Percentiles rank a stretch among this genome's conserved stretches.
Evolutionary conservation across 1,140 invertebrate species (phyloP).

Genomic region (Oncopeltus fasciatus): DNA sequence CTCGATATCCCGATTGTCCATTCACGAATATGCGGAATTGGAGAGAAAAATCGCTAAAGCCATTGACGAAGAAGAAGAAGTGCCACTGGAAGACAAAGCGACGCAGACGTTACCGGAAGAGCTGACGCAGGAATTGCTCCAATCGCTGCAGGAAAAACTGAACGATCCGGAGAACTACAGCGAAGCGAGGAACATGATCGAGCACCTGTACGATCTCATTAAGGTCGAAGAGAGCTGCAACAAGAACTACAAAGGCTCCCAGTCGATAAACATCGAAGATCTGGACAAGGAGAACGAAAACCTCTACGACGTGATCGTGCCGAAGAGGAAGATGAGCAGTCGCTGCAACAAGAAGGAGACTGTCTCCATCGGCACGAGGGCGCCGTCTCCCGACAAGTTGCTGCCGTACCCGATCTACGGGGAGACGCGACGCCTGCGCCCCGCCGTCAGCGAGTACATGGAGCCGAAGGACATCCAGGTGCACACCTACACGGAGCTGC

Average conservation of each 20-base stretch:
- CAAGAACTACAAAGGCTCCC: slow-evolving; percentile 32
- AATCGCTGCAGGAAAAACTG: slow-evolving; percentile 47
- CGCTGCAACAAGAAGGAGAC: slow-evolving; percentile 18
- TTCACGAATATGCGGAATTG: slow-evolving; percentile 47
- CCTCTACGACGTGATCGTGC: slow-evolving; percentile 44
- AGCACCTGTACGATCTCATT: slow-evolving; percentile 60
- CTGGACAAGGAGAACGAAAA: slow-evolving; percentile 35
- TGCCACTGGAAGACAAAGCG: slow-evolving; percentile 41
- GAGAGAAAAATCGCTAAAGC: slow-evolving; percentile 27
- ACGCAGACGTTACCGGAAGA: slow-evolving; percentile 59
- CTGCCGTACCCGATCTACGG: slow-evolving; percentile 27
- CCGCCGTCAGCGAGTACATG: slow-evolving; percentile 35
- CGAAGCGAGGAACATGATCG: slow-evolving; percentile 60
- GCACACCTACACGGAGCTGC: slow-evolving; percentile 37
- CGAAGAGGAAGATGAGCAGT: slow-evolving; percentile 30
- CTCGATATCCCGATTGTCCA: slow-evolving; percentile 43
- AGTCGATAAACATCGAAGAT: slow-evolving; percentile 21
- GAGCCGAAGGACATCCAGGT: slow-evolving; percentile 34
- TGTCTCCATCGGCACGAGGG: slow-evolving; percentile 41
- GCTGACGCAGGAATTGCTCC: slow-evolving; percentile 54
- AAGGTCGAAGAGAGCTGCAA: slow-evolving; percentile 57
- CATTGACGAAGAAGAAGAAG: slow-evolving; percentile 26
- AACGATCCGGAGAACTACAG: slow-evolving; percentile 57
- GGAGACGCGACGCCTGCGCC: neutral
- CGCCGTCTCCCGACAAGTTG: slow-evolving; percentile 45